Base-by-base conservation (phyloP, 2,888 invertebrate species). In the Stramonita haemastoma region DNA sequence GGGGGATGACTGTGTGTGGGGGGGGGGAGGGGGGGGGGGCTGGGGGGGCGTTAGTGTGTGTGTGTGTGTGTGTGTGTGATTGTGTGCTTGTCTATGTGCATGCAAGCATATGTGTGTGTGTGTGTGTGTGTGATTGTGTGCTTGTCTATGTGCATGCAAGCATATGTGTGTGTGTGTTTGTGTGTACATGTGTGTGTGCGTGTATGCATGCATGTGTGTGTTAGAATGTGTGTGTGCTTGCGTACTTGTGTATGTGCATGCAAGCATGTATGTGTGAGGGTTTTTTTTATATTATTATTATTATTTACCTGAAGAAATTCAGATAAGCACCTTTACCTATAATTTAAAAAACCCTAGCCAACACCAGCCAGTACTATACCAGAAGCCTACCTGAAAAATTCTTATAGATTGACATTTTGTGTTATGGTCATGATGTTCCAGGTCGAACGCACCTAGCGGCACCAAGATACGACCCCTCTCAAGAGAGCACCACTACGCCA, bases 401-500 rank as follows among this genome's bases (percentile, higher is more conserved):
- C 60, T 8, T 22, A 22, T 22, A 8, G 13, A 60, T 15, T 19
- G 22, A 60, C 13, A 15, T 60, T 15, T 60, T 60, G 60, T 60
- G 60, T 19, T 60, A 32, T 32, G 15, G 32, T 79, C 13, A 29
- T 22, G 13, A 29, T 57, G 56, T 70, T 1, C 0, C 87, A 87
- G 87, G 87, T 26, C 70, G 87, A 26, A 17, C 5, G 0, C 87
- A 87, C 46, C 87, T 73, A 66, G 73, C 29, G 1, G 87, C 46
- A 29, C 87, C 87, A 15, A 36, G 73, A n/a, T 73, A 73, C 26
- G 87, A 87, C 87, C 87, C 87, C 34, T 34, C 60, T 22, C 57
- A 86, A 34, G 32, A 70, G 36, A 86, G n/a, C 34, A 66, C 85
- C 13, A 86, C 70, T 19, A 70, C 86, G 13, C n/a, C 6, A 29